Conservation (phyloP, 2,797 vertebrate species). For the Ciconia nigra region DNA sequence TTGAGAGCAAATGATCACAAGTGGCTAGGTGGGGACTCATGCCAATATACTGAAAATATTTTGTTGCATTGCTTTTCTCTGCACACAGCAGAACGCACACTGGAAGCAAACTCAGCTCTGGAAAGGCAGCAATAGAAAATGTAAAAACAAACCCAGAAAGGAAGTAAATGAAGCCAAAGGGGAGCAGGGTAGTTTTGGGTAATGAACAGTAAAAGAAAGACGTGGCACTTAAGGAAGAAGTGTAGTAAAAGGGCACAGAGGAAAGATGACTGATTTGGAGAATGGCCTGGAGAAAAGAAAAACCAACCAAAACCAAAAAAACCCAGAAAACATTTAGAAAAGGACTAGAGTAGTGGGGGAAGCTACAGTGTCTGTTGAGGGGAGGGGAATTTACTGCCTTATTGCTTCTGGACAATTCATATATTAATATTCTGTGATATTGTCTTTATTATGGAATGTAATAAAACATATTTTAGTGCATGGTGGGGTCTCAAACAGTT, state of each 20-base stretch:
- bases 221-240: constrained; percentile 24
- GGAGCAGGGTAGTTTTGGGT: constrained; percentile 36
- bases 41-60: constrained; percentile 44
- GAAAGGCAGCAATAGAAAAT: constrained; percentile 43
- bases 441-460: not conserved
- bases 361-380: not conserved
- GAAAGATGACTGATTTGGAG: constrained; percentile 39
- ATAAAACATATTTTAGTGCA: not conserved
- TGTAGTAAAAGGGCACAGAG: constrained; percentile 21
- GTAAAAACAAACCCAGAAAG: constrained; percentile 57
- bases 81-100: not conserved
- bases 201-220: constrained; percentile 39
- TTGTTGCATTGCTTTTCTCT: constrained; percentile 31
- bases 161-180: constrained; percentile 38
- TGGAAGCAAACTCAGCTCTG: constrained; percentile 53
- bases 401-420: not conserved
- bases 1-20: constrained; percentile 40
- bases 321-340: not conserved
- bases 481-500: not conserved
- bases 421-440: not conserved
- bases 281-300: not conserved
- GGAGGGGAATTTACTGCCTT: not conserved
- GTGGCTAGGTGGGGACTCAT: not conserved
- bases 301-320: too few species aligned
- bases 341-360: not conserved